Base-by-base conservation (phyloP, 2,797 vertebrate genomes). In the Phyllotis vaccarum region DNA sequence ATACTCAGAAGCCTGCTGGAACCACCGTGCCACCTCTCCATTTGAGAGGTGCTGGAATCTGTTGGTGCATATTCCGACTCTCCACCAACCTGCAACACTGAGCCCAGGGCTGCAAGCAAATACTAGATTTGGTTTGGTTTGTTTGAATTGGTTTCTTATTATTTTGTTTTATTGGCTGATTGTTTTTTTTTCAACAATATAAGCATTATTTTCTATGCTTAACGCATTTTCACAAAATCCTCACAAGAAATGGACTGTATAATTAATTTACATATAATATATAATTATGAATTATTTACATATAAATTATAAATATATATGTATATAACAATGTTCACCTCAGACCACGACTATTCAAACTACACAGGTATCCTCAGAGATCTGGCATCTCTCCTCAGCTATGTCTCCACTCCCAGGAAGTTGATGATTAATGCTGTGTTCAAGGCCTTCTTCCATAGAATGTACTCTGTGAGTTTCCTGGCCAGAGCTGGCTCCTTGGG, bases 321-420 rank as follows among this genome's bases (percentile, higher is more conserved):
- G 1, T 64, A 64, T 64, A 64, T 19, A 87, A 66, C 49, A 40
- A n/a, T 13, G 19, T 34, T 89, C 24, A 60, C 52, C 82, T 66
- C 66, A 70, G 75, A 86, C 13, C 49, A 80, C 27, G 27, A n/a
- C 62, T 81, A 75, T 46, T 91, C 81, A 94, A 37, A 93, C 46
- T 31, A 49, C 22, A 64, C 6, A 54, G 43, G 56, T 54, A 14
- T 13, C 34, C 34, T 79, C 54, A 75, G 83, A 75, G n/a, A 85
- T 13, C 6, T 31, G 79, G 79, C 79, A 74, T 54, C 83, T 79
- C 62, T 68, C 24, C 16, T 46, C 8, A 14, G 7, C 34, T 40
- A 46, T 75, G 7, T 86, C 31, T 87, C 37, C 11, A n/a, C 19
- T 37, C 12, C 70, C 54, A 52, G 37, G 68, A 7, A 34, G n/a